A percentile compares a stretch with the other conserved stretches of the same genome.
phyloP scores from a whole-genome alignment of 2,113 vertebrate genomes.

The Anhinga anhinga region DNA sequence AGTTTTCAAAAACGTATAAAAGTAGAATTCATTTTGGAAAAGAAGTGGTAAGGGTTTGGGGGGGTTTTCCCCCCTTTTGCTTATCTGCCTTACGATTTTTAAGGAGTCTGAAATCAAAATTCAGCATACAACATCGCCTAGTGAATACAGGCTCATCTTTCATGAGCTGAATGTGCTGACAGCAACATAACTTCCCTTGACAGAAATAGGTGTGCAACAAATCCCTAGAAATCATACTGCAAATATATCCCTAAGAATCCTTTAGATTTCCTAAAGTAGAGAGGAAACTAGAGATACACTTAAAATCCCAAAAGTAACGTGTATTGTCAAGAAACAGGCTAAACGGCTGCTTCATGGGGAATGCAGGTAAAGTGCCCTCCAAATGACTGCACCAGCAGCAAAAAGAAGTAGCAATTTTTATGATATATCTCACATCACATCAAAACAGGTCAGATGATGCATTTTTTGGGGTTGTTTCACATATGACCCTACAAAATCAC shows the following conservation, averaged over 20 bases:
- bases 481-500: not conserved
- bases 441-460: not conserved
- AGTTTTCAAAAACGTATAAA: not conserved
- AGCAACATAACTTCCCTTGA: not conserved
- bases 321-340: slow-evolving; percentile 16
- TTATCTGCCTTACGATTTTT: not conserved
- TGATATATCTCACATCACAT: not conserved
- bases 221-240: not conserved
- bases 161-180: not conserved
- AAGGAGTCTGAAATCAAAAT: not conserved
- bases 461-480: not conserved
- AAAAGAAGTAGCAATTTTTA: not conserved
- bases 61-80: not conserved
- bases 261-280: not conserved
- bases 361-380: not conserved
- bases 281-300: not conserved
- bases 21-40: not conserved
- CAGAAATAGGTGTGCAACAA: not conserved
- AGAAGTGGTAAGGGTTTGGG: not conserved
- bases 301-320: slow-evolving; percentile 14
- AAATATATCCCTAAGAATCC: slow-evolving; percentile 3
- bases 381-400: not conserved
- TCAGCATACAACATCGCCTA: not conserved
- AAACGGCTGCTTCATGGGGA: not conserved
- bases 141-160: not conserved